phyloP scores from a whole-genome alignment of 2,113 vertebrate species.

The Aptenodytes forsteri region DNA sequence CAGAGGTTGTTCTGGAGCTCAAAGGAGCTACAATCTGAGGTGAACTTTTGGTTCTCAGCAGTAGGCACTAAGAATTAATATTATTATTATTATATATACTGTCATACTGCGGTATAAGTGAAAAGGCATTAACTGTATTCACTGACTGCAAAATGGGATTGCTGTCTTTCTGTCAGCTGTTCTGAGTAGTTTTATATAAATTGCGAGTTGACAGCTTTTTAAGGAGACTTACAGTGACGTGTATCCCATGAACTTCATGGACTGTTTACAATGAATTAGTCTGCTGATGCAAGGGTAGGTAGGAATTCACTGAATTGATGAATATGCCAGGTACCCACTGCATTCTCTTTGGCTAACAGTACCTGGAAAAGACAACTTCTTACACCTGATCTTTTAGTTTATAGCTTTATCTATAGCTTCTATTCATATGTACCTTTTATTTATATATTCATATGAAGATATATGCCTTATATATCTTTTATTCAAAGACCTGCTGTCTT shows the following conservation, averaged over 20 bases:
- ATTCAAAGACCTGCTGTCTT: neutral
- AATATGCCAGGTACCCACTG: neutral
- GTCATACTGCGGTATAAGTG: neutral
- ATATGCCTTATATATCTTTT: neutral
- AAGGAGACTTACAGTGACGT: neutral
- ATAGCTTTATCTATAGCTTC: neutral
- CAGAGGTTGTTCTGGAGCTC: neutral
- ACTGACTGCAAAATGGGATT: neutral
- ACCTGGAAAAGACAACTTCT: neutral
- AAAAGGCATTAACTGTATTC: neutral
- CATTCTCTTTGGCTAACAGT: neutral
- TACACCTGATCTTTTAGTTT: neutral
- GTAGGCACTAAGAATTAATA: neutral
- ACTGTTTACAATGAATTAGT: neutral
- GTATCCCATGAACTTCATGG: neutral
- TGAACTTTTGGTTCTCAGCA: neutral
- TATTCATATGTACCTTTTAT: neutral
- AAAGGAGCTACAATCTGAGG: neutral
- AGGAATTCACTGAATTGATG: neutral
- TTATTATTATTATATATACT: neutral
- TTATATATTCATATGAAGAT: neutral
- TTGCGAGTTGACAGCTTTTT: neutral
- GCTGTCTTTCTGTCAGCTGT: neutral
- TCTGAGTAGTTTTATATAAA: neutral
- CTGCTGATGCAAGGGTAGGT: neutral